Base-by-base conservation (phyloP, 1,140 invertebrate genomes). In the Tachypleus tridentatus region DNA sequence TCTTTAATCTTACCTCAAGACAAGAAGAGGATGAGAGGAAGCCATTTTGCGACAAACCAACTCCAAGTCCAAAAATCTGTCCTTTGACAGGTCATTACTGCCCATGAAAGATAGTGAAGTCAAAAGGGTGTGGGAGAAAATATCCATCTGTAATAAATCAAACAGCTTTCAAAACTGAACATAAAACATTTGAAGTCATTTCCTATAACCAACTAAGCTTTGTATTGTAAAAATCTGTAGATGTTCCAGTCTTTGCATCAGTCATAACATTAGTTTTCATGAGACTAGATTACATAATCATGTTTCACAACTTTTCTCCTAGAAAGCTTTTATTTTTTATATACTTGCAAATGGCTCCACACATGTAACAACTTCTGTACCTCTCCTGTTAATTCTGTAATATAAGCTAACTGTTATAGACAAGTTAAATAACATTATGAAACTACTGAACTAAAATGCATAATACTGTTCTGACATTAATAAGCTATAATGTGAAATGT, bases 21-120 rank as follows among this genome's bases (percentile, higher is more conserved):
- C 84, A 0, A 97, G 79, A 63, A 89, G 78, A 1, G 88, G 89
- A 81, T 95, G 91, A 56, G 84, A 85, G 56, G 86, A 85, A n/a
- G 86, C 87, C 78, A 87, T 82, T 81, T 92, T 96, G 66, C 87
- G 80, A 49, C 85, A 84, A 29, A 86, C 84, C 5, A 88, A 76
- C 74, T 92, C 91, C 59, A 87, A 82, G 72, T 92, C 88, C 61
- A 83, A 82, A 67, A 87, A 85, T 67, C 84, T 82, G 4, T 82
- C 80, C 51, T 81, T 79, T 77, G 85, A 87, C 11, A 87, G 84
- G 72, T 88, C 74, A 75, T 82, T 72, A 68, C 84, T 78, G 6
- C 85, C 80, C 4, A 77, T 77, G 54, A 85, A 81, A 7, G 87
- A 83, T 4, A 94, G 77, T 9, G 87, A 85, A 5, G 86, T 88